These are phyloP conservation scores for Sphaerophoria rueppellii DNA, from an alignment of 2,888 invertebrate genomes.

Conservation along the genomic window DNA sequence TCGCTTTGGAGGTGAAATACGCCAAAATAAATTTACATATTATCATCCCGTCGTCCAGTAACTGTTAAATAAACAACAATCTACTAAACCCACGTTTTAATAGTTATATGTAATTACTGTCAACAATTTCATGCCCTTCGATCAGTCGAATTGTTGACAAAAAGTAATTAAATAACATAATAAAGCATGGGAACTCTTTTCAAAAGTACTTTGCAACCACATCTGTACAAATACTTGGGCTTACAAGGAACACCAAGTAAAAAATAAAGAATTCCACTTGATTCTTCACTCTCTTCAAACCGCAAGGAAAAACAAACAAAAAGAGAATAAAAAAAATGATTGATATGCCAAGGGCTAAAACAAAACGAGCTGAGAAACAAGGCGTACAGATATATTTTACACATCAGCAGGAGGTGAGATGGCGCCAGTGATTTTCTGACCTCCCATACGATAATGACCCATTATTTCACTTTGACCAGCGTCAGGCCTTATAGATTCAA, in stretches of 20 bases:
- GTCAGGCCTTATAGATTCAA: neutral
- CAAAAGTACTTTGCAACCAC: constrained; percentile 14
- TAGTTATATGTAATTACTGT: neutral
- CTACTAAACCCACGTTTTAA: neutral
- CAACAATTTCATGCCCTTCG: neutral
- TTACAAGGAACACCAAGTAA: neutral
- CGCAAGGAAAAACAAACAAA: neutral
- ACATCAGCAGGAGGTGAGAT: constrained; percentile 80
- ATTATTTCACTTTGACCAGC: constrained; percentile 47
- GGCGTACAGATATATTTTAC: constrained; percentile 63
- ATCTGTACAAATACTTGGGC: constrained; percentile 28
- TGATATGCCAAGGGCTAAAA: constrained; percentile 48
- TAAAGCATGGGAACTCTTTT: constrained; percentile 20
- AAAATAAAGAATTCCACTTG: constrained; percentile 30
- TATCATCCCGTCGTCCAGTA: too few relatives aligned
- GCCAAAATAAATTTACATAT: too few relatives aligned
- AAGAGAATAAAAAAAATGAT: constrained; percentile 40
- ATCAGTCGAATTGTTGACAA: constrained; percentile 14
- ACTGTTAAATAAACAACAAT: too few relatives aligned
- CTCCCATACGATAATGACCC: constrained; percentile 58
- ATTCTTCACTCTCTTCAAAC: constrained; percentile 16
- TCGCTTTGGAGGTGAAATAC: too few relatives aligned
- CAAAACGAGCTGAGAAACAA: constrained; percentile 55
- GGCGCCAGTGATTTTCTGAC: constrained; percentile 81
- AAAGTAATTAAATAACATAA: constrained; percentile 16